phyloP scores from a whole-genome alignment of 1,140 invertebrate species.

The Holcopasites calliopsidis region DNA sequence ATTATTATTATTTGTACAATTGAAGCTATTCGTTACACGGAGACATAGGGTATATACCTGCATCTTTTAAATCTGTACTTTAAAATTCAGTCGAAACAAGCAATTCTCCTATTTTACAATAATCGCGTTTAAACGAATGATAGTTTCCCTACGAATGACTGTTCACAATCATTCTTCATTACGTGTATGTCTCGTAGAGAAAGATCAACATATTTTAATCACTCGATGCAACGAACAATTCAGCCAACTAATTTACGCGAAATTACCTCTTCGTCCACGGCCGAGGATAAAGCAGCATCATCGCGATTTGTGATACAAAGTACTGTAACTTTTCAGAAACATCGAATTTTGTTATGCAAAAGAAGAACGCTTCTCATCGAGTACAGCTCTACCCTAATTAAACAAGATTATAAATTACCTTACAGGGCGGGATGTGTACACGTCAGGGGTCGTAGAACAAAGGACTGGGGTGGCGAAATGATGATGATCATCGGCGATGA shows the following conservation, averaged over 20 bases:
- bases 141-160: background rate
- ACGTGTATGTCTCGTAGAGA: background rate
- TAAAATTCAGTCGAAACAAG: background rate
- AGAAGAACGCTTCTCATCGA: background rate
- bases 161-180: background rate
- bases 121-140: too few species aligned
- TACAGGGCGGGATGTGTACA: background rate
- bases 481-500: background rate
- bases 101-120: too few species aligned
- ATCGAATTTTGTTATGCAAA: conserved; percentile 9
- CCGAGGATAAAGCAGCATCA: conserved; percentile 31
- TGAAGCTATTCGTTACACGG: background rate
- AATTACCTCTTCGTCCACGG: conserved; percentile 41
- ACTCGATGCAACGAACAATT: background rate
- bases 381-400: conserved; percentile 1
- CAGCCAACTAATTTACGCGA: conserved; percentile 36
- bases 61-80: background rate
- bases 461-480: background rate
- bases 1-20: background rate
- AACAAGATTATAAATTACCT: background rate
- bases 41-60: background rate
- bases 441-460: background rate
- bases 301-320: conserved; percentile 3
- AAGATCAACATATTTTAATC: background rate
- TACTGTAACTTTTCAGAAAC: conserved; percentile 12